phyloP scores from a whole-genome alignment of 1,140 invertebrate genomes.

The Andricus grossulariae region DNA sequence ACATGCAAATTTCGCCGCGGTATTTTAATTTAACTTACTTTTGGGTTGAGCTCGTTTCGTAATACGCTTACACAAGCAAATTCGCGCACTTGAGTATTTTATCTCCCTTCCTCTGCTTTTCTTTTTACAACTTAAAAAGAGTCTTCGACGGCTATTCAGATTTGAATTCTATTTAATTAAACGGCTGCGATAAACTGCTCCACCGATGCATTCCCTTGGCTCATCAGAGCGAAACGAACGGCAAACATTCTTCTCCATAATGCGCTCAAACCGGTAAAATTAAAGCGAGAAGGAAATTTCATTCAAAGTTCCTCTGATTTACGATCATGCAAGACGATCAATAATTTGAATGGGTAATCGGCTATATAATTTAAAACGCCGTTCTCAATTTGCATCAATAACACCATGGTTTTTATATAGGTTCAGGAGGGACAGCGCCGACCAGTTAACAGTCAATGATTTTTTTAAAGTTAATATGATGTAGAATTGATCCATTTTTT shows the following conservation, averaged over 20 bases:
- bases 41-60: background rate
- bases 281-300: slow-evolving; percentile 20
- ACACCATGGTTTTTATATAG: too few relatives aligned
- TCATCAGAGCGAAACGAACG: slow-evolving; percentile 5
- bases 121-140: slow-evolving; percentile 1
- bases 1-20: slow-evolving; percentile 68
- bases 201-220: slow-evolving; percentile 14
- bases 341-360: slow-evolving; percentile 19
- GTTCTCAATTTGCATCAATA: background rate
- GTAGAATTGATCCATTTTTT: too few relatives aligned
- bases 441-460: too few relatives aligned
- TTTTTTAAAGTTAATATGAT: too few relatives aligned
- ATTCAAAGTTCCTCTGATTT: slow-evolving; percentile 14
- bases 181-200: slow-evolving; percentile 14
- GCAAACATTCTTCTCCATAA: slow-evolving; percentile 10
- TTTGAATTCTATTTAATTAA: slow-evolving; percentile 25
- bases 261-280: slow-evolving; percentile 16
- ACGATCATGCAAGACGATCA: background rate
- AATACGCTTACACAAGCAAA: background rate
- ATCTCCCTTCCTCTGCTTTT: background rate
- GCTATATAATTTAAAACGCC: background rate
- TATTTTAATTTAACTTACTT: slow-evolving; percentile 46
- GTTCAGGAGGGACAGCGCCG: too few relatives aligned
- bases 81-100: background rate
- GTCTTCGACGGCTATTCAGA: slow-evolving; percentile 1